These are phyloP conservation scores for Selenia dentaria DNA, from an alignment of 2,888 invertebrate species.

Conservation along the genomic window DNA sequence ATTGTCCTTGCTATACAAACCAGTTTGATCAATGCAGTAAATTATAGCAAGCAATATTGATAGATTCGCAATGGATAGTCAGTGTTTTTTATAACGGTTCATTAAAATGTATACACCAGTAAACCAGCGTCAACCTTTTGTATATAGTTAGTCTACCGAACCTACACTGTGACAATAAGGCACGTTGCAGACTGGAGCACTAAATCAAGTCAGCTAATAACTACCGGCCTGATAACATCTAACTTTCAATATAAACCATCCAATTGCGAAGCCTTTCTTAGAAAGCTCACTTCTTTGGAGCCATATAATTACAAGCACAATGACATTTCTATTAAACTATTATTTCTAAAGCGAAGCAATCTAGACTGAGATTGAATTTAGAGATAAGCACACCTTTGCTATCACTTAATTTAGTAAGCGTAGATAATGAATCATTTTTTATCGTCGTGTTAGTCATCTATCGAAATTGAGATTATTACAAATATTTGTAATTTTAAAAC, in stretches of 20 bases:
- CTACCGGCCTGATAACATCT: conserved; percentile 74
- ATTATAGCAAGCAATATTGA: too few relatives aligned
- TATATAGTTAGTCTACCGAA: too few relatives aligned
- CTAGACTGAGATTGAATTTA: conserved; percentile 45
- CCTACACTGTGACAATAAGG: conserved; percentile 32
- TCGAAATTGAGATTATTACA: too few relatives aligned
- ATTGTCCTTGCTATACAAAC: too few relatives aligned
- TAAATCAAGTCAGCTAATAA: conserved; percentile 79
- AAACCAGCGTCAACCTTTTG: too few relatives aligned
- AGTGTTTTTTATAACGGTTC: too few relatives aligned
- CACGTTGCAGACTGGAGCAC: conserved; percentile 50
- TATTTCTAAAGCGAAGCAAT: conserved; percentile 51
- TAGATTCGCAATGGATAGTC: too few relatives aligned
- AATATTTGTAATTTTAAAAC: too few relatives aligned
- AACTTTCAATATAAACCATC: conserved; percentile 77
- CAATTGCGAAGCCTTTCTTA: conserved; percentile 72
- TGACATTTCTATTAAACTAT: conserved; percentile 67
- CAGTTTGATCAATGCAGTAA: too few relatives aligned
- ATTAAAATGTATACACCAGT: too few relatives aligned
- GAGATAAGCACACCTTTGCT: conserved; percentile 35
- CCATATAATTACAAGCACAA: conserved; percentile 68
- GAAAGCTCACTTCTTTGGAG: conserved; percentile 73
- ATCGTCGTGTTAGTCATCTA: conserved; percentile 13
- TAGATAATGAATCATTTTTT: conserved; percentile 15
- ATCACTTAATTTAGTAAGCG: conserved; percentile 26